Percentiles rank a stretch among this genome's conserved stretches.
Conservation (phyloP, 2,888 invertebrate species). For the Himalopsyche japonica region DNA sequence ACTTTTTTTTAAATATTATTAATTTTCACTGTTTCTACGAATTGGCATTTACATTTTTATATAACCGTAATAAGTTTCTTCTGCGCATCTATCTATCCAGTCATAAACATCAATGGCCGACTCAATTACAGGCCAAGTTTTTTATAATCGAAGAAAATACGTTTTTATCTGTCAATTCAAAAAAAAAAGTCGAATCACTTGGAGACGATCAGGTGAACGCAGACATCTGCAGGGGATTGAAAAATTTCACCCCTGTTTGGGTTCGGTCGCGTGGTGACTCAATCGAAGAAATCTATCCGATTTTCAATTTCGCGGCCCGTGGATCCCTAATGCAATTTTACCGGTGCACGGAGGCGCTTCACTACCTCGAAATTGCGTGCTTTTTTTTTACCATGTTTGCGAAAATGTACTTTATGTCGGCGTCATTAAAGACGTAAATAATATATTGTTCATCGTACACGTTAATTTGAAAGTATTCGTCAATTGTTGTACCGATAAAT, state of each 20-base stretch:
- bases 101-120: background rate
- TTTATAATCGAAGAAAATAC: background rate
- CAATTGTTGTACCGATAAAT: too few relatives aligned
- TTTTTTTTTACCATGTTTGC: background rate
- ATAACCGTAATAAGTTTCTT: too few relatives aligned
- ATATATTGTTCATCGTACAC: too few relatives aligned
- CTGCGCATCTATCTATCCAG: too few relatives aligned
- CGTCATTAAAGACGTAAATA: too few relatives aligned
- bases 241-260: slow-evolving; percentile 34
- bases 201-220: background rate
- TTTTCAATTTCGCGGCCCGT: slow-evolving; percentile 35
- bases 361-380: background rate
- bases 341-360: slow-evolving; percentile 13
- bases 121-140: background rate
- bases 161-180: background rate
- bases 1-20: too few relatives aligned
- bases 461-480: too few relatives aligned
- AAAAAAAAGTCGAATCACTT: background rate
- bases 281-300: background rate
- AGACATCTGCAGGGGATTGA: slow-evolving; percentile 18
- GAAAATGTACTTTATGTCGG: too few relatives aligned
- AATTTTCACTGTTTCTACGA: too few relatives aligned
- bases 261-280: slow-evolving; percentile 2
- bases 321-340: slow-evolving; percentile 36
- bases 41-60: too few relatives aligned